Evolutionary conservation across 2,888 invertebrate genomes (phyloP).

Genomic region (Mongoloraphidia duomilia): DNA sequence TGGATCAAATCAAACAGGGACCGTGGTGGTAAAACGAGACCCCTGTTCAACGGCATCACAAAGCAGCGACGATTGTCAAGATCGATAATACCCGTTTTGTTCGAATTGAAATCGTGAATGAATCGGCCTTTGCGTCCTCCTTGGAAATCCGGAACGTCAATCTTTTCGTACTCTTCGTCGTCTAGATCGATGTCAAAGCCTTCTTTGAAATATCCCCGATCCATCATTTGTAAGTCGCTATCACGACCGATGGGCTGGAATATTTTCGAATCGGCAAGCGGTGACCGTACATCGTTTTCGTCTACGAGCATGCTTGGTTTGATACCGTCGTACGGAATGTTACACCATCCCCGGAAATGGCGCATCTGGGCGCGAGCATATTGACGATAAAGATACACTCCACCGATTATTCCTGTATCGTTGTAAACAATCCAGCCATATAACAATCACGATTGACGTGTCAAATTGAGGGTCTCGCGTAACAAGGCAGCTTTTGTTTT

Average conservation of each 20-base stretch:
- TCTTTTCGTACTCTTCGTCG: conserved; percentile 62
- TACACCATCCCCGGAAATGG: conserved; percentile 53
- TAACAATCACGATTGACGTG: no score
- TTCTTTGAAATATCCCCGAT: conserved; percentile 50
- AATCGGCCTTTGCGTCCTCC: conserved; percentile 72
- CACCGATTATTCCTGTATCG: conserved; percentile 39
- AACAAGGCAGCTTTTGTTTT: no score
- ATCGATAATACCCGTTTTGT: conserved; percentile 41
- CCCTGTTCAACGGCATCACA: conserved; percentile 75
- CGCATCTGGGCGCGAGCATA: conserved; percentile 46
- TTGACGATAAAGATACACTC: conserved; percentile 61
- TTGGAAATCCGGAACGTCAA: conserved; percentile 72
- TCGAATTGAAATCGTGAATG: conserved; percentile 81
- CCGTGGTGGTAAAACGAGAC: conserved; percentile 60
- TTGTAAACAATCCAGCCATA: conserved; percentile 27
- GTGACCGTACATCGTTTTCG: conserved; percentile 13
- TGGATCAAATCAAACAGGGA: conserved; percentile 64
- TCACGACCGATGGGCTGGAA: conserved; percentile 13
- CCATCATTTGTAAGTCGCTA: conserved; percentile 2
- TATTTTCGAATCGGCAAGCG: conserved; percentile 19
- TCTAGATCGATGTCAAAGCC: conserved; percentile 65
- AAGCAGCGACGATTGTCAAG: conserved; percentile 56
- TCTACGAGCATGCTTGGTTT: conserved; percentile 6
- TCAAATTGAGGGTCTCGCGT: no score
- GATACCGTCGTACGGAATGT: conserved; percentile 40